Conservation (phyloP, 2,888 invertebrate genomes). For the Orthonychiurus folsomi region DNA sequence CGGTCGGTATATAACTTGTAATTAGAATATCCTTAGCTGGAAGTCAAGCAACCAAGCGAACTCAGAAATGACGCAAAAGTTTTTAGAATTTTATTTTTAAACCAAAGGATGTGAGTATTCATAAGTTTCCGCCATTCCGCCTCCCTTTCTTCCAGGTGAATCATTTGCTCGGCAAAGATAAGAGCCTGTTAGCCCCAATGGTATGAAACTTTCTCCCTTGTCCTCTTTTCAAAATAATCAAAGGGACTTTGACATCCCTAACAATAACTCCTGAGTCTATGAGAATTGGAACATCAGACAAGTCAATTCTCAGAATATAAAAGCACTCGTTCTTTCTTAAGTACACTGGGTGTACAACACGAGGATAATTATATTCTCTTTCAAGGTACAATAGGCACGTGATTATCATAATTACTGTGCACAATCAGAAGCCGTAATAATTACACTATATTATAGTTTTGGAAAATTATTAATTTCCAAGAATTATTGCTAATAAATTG, state of each 20-base stretch:
- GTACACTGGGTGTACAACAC: background rate
- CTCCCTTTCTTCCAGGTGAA: background rate
- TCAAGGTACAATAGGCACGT: background rate
- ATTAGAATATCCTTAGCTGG: no score
- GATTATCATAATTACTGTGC: no score
- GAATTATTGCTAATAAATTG: slow-evolving; percentile 4
- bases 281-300: no score
- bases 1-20: no score
- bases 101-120: background rate
- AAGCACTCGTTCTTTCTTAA: background rate
- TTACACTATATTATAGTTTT: no score
- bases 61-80: background rate
- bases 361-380: background rate
- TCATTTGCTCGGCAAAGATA: background rate
- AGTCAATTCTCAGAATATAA: background rate
- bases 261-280: background rate
- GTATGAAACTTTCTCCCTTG: background rate
- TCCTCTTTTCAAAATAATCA: background rate
- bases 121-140: background rate
- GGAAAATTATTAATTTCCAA: background rate
- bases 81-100: background rate
- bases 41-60: slow-evolving; percentile 3
- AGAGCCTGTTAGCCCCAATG: background rate
- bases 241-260: background rate
- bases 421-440: no score